Percentiles rank a stretch among this genome's conserved stretches.
phyloP scores from a whole-genome alignment of 53 echinoderm and acorn worm species.

The Temnopleurus reevesii region DNA sequence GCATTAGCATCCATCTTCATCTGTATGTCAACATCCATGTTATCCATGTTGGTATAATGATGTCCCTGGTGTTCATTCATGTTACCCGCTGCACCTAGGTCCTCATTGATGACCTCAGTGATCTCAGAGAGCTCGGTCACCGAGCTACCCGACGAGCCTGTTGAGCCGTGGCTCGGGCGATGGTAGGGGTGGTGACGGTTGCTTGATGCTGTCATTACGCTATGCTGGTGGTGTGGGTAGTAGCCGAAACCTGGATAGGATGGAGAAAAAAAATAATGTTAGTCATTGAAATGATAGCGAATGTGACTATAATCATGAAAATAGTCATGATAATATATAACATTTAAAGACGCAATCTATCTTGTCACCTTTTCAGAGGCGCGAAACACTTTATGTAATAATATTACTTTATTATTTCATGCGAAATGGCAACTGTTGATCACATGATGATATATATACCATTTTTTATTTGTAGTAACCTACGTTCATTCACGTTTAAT shows the following conservation, averaged over 20 bases:
- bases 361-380: too few species aligned
- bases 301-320: too few species aligned
- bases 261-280: too few species aligned
- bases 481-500: too few species aligned
- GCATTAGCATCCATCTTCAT: slow-evolving; percentile 30
- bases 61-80: slow-evolving; percentile 57
- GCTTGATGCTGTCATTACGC: slow-evolving; percentile 2
- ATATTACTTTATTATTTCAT: too few species aligned
- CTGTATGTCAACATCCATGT: slow-evolving; percentile 47
- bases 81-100: slow-evolving; percentile 57
- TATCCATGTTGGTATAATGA: slow-evolving; percentile 59
- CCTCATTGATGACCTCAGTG: slow-evolving; percentile 66
- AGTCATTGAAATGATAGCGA: too few species aligned
- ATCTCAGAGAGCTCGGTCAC: slow-evolving; percentile 56
- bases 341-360: too few species aligned
- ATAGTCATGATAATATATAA: too few species aligned
- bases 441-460: too few species aligned
- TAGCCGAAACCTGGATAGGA: slow-evolving; percentile 18
- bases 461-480: too few species aligned
- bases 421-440: too few species aligned
- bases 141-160: slow-evolving; percentile 43
- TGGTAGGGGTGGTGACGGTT: slow-evolving; percentile 51
- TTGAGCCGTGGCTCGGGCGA: background rate
- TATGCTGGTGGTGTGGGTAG: slow-evolving; percentile 34
- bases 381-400: too few species aligned